Conservation (phyloP, 1,140 invertebrate genomes). For the Cheumatopsyche charites region DNA sequence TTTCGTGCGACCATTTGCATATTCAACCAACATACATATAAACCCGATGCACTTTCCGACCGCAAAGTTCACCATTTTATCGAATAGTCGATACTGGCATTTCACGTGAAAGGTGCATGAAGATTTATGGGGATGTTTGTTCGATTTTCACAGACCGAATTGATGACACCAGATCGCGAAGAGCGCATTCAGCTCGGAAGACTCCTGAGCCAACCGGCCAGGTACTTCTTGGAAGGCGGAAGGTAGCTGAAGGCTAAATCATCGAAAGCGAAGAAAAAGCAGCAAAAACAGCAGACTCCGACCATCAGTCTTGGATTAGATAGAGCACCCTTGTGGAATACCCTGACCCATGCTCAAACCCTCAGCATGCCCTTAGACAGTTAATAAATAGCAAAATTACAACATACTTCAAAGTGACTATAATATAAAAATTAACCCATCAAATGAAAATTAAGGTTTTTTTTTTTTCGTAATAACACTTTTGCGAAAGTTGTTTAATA, state of each 20-base stretch:
- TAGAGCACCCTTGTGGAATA: conserved; percentile 68
- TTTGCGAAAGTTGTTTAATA: too few relatives aligned
- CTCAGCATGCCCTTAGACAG: conserved; percentile 49
- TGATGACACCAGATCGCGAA: conserved; percentile 63
- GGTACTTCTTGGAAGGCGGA: conserved; percentile 45
- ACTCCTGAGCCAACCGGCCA: conserved; percentile 51
- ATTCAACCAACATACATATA: too few relatives aligned
- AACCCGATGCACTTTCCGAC: too few relatives aligned
- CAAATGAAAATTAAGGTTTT: too few relatives aligned
- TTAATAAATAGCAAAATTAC: conserved; percentile 1
- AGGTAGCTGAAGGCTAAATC: conserved; percentile 39
- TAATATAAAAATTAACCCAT: too few relatives aligned
- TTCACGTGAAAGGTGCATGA: too few relatives aligned
- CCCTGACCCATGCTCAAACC: conserved; percentile 67
- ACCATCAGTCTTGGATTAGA: conserved; percentile 46
- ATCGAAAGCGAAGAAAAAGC: neutral
- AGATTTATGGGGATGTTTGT: too few relatives aligned
- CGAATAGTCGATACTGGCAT: too few relatives aligned
- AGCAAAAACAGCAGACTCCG: neutral
- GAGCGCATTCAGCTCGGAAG: conserved; percentile 57
- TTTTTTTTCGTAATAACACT: too few relatives aligned
- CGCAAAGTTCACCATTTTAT: too few relatives aligned
- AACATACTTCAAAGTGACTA: too few relatives aligned
- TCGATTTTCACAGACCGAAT: conserved; percentile 56
- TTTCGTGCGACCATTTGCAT: too few relatives aligned